A percentile compares a stretch with the other conserved stretches of the same genome.
These are phyloP conservation scores for Alviniconcha marisindica DNA, from an alignment of 1,140 invertebrate species.

Conservation along the genomic window DNA sequence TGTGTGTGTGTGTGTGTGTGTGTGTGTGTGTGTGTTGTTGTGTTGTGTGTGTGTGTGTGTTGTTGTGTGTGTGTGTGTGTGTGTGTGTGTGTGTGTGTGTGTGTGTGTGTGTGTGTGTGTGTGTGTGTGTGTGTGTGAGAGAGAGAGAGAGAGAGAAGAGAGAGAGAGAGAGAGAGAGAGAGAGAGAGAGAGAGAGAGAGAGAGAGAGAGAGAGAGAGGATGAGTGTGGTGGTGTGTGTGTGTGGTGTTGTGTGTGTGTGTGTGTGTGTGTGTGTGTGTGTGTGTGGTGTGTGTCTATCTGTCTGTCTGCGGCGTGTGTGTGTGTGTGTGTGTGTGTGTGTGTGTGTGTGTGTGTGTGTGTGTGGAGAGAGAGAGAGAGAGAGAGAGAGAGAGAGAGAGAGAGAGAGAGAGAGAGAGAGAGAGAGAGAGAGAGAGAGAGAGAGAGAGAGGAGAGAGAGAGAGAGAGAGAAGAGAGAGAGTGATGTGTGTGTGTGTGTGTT, in stretches of 20 bases:
- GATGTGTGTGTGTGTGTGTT: not conserved
- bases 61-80: not conserved
- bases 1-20: not conserved
- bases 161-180: constrained; percentile 5
- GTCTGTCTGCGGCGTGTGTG: no score
- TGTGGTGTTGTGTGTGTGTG: not conserved
- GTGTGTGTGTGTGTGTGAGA: not conserved
- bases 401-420: not conserved
- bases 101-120: not conserved
- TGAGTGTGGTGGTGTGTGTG: not conserved
- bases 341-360: constrained; percentile 1
- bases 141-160: constrained; percentile 3
- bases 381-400: not conserved
- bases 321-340: not conserved
- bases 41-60: not conserved
- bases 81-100: not conserved
- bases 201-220: not conserved
- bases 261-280: not conserved
- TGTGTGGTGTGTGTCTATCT: not conserved
- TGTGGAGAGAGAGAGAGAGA: not conserved
- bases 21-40: not conserved
- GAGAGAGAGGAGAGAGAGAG: not conserved
- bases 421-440: not conserved
- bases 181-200: constrained; percentile 17
- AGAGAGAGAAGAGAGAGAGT: not conserved